Percentiles rank a stretch among this genome's conserved stretches.
phyloP scores from a whole-genome alignment of 2,888 invertebrate genomes.

The Eupeodes latifasciatus region DNA sequence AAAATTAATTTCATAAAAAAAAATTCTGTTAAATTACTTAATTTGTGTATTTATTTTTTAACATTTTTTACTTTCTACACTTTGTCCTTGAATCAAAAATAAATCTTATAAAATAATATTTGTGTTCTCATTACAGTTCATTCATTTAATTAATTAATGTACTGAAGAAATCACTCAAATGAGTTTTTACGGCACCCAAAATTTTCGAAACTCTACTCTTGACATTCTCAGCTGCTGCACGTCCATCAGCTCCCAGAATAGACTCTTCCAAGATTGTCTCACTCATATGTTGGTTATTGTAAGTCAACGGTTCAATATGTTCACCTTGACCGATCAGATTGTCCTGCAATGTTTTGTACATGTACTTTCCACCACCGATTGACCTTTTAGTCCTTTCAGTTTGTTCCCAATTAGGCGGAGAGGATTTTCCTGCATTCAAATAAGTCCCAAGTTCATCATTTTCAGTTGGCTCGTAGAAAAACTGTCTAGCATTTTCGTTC shows the following conservation, averaged over 20 bases:
- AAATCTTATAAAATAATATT: not conserved
- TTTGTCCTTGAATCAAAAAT: not conserved
- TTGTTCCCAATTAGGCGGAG: constrained; percentile 24
- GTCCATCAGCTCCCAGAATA: not conserved
- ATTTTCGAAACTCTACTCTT: constrained; percentile 46
- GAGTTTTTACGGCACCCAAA: constrained; percentile 41
- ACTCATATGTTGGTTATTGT: constrained; percentile 29
- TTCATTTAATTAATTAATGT: constrained; percentile 30
- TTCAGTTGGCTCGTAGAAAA: constrained; percentile 74
- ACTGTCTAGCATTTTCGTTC: constrained; percentile 72
- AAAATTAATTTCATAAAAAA: no score
- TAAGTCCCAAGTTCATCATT: constrained; percentile 47
- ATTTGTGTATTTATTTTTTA: no score
- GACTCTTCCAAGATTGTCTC: constrained; percentile 14
- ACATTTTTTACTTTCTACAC: not conserved
- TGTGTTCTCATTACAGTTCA: no score
- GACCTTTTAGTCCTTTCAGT: constrained; percentile 30
- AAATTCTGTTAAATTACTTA: no score
- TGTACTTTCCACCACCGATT: not conserved
- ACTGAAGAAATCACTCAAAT: constrained; percentile 52
- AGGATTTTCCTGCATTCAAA: not conserved
- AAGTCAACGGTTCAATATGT: constrained; percentile 73
- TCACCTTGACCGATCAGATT: constrained; percentile 80
- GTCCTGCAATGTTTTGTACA: constrained; percentile 65
- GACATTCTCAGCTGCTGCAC: constrained; percentile 7